Conservation (phyloP, 53 echinoderm and acorn worm genomes). For the Mesocentrotus franciscanus region DNA sequence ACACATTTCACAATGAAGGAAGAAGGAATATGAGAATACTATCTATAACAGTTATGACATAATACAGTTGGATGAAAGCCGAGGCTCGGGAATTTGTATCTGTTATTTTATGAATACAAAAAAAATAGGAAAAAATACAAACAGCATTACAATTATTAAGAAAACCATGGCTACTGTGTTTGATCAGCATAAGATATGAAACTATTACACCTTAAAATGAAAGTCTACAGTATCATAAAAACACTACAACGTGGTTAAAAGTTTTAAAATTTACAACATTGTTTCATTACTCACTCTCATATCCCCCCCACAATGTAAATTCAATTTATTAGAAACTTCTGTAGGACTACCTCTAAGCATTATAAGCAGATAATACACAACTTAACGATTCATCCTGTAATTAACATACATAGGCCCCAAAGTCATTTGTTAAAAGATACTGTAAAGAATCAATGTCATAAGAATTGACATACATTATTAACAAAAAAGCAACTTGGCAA, state of each 20-base stretch:
- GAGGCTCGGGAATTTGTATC: too few relatives aligned
- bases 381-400: background rate
- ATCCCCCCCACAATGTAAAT: background rate
- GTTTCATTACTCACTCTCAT: background rate
- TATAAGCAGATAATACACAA: background rate
- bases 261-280: background rate
- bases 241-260: background rate
- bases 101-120: background rate
- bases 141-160: background rate
- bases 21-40: background rate
- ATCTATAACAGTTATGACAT: too few relatives aligned
- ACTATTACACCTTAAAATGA: background rate
- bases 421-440: background rate
- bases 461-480: background rate
- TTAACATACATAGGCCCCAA: background rate
- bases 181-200: conserved; percentile 14
- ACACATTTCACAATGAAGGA: too few relatives aligned
- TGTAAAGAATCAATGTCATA: background rate
- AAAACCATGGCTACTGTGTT: background rate
- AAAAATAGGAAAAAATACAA: background rate
- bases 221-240: background rate
- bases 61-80: too few relatives aligned
- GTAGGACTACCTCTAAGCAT: background rate
- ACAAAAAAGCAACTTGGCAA: background rate
- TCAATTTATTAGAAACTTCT: background rate